phyloP scores from a whole-genome alignment of 2,888 invertebrate species.

The Drosophila trichaetosa region DNA sequence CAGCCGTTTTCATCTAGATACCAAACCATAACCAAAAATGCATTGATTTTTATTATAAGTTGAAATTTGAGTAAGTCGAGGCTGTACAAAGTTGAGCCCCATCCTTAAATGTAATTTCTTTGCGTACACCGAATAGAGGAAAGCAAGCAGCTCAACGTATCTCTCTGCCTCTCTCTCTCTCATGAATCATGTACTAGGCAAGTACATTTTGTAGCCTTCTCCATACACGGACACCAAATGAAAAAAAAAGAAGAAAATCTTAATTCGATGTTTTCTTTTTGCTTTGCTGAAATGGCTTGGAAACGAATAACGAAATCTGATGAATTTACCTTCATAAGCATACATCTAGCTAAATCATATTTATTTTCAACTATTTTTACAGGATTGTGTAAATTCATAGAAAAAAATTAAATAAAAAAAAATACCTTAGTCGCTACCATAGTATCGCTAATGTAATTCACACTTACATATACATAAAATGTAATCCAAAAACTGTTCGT shows the following conservation, averaged over 20 bases:
- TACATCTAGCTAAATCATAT: slow-evolving; percentile 79
- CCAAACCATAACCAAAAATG: neutral
- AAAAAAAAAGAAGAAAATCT: neutral
- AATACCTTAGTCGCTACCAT: slow-evolving; percentile 67
- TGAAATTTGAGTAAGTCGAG: neutral
- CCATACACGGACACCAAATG: neutral
- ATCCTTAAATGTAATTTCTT: neutral
- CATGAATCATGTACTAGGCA: neutral
- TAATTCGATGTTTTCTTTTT: slow-evolving; percentile 5
- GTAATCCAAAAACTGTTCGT: slow-evolving; percentile 40
- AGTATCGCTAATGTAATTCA: slow-evolving; percentile 64
- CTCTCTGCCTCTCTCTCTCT: slow-evolving; percentile 7
- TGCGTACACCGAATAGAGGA: neutral
- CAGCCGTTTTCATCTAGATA: neutral
- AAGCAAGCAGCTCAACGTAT: neutral
- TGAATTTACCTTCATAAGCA: slow-evolving; percentile 57
- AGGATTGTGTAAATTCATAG: slow-evolving; percentile 73
- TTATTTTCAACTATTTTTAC: slow-evolving; percentile 81
- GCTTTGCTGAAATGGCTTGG: slow-evolving; percentile 21
- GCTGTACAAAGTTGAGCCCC: neutral
- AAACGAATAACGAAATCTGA: slow-evolving; percentile 31
- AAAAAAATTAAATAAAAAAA: slow-evolving; percentile 67
- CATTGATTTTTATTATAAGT: neutral
- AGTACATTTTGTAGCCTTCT: neutral
- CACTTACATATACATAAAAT: slow-evolving; percentile 46